A percentile compares a stretch with the other conserved stretches of the same genome.
phyloP scores from a whole-genome alignment of 2,888 invertebrate species.

The Morpho deidamia region DNA sequence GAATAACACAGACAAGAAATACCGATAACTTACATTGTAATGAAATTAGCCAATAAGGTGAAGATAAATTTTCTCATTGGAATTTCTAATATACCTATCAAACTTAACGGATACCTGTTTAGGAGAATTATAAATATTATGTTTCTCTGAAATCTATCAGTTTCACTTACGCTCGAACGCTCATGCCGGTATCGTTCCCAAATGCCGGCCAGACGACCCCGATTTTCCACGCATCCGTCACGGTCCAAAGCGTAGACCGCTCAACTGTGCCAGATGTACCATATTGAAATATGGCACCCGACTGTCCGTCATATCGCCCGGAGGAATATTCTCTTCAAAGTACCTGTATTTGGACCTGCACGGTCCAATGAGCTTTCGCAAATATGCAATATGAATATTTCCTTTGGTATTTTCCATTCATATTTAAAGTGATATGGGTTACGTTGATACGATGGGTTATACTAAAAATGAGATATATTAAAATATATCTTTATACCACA shows the following conservation, averaged over 20 bases:
- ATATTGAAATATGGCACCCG: slow-evolving; percentile 68
- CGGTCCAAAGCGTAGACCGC: slow-evolving; percentile 45
- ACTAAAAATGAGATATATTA: no score
- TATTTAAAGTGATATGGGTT: no score
- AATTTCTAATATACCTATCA: no score
- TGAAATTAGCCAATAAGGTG: no score
- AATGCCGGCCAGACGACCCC: slow-evolving; percentile 21
- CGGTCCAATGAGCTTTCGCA: slow-evolving; percentile 49
- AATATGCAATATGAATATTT: slow-evolving; percentile 46
- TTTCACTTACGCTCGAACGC: slow-evolving; percentile 1
- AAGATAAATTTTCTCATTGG: no score
- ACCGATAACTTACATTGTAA: no score
- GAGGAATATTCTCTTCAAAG: slow-evolving; percentile 54
- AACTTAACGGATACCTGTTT: no score
- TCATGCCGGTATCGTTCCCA: slow-evolving; percentile 1
- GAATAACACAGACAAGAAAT: no score
- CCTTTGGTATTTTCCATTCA: slow-evolving; percentile 34
- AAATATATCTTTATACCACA: no score
- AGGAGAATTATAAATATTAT: no score
- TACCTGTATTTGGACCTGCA: slow-evolving; percentile 55
- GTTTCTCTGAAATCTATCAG: neutral
- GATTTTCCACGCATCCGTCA: slow-evolving; percentile 54
- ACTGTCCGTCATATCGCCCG: slow-evolving; percentile 53
- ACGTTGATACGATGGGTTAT: no score
- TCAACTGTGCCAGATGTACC: slow-evolving; percentile 52